phyloP scores from a whole-genome alignment of 2,888 invertebrate species.

The Cinara cedri region DNA sequence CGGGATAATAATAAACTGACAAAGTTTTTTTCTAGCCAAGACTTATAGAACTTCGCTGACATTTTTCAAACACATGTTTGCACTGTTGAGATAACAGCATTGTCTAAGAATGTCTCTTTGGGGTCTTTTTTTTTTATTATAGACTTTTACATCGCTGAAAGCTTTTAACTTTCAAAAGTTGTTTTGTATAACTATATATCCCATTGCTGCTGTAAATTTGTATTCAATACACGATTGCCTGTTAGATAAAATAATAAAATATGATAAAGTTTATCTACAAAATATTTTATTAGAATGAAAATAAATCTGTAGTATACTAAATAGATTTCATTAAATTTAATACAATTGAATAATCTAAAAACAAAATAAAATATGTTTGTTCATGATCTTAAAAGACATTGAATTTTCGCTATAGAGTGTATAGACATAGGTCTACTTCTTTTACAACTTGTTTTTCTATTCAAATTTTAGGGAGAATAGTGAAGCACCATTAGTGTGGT shows the following conservation, averaged over 20 bases:
- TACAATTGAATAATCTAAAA: no score
- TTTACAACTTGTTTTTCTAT: no score
- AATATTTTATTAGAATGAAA: no score
- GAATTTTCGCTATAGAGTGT: no score
- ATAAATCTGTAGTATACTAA: no score
- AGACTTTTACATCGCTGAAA: background rate
- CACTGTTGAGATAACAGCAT: conserved; percentile 23
- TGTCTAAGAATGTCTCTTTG: conserved; percentile 21
- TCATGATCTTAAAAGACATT: no score
- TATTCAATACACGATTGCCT: background rate
- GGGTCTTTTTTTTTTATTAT: background rate
- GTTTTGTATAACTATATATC: conserved; percentile 3
- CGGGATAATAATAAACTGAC: conserved; percentile 5
- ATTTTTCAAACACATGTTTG: conserved; percentile 14
- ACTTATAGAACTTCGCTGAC: conserved; percentile 7
- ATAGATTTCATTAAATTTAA: no score
- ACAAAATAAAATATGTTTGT: no score
- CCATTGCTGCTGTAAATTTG: background rate
- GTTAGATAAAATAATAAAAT: conserved; percentile 13
- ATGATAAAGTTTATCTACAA: no score
- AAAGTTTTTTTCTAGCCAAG: background rate
- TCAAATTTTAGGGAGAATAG: no score
- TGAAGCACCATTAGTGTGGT: no score
- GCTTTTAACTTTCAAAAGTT: conserved; percentile 15
- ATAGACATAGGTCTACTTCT: no score